Base-by-base conservation (phyloP, 53 echinoderm and acorn worm species). In the Zoroaster sp. region DNA sequence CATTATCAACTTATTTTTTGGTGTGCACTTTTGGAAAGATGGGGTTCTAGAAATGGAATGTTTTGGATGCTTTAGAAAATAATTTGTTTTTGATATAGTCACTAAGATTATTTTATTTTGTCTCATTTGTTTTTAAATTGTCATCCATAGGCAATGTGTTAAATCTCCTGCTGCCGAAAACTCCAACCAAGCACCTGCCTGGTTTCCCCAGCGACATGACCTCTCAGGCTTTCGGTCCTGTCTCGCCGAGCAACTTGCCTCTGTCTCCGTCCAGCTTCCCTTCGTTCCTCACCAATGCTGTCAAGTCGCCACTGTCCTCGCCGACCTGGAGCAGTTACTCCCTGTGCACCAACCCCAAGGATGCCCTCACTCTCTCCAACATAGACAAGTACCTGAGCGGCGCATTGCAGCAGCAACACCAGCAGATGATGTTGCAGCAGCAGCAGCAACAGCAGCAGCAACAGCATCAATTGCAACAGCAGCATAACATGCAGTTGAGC, bases 311-410 rank as follows among this genome's bases (percentile, higher is more conserved):
- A 10, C 86, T 96, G 59, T 91, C 97, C 69, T 88, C 95, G 11
- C 91, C 92, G 6, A 90, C 95, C 11, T 96, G 97, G 97, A 95
- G 95, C 83, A 83, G 93, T 45, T 93, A 96, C 91, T 92, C 94
- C 0, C 87, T 92, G 11, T 96, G 97, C 77, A 91, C 90, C 70
- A 96, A 96, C 83, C 97, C 97, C 63, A 96, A 96, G 90, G 97
- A 96, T 91, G 97, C 97, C 3, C 87, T 96, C 40, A 96, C 97
- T 0, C 92, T 96, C 36, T 93, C 93, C 88, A 96, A 96, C 80
- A 96, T 96, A 13, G 97, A 96, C 72, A 93, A 95, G 21, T 96
- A 96, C 82, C 89, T 96, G 46, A 95, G 83, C 12, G 97, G 97
- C n/a, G 76, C 91, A 34, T 33, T 87, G 35, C 40, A 87, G 28